Percentiles rank a stretch among this genome's conserved stretches.
Conservation (phyloP, 1,140 invertebrate species). For the Ceratosolen solmsi region DNA sequence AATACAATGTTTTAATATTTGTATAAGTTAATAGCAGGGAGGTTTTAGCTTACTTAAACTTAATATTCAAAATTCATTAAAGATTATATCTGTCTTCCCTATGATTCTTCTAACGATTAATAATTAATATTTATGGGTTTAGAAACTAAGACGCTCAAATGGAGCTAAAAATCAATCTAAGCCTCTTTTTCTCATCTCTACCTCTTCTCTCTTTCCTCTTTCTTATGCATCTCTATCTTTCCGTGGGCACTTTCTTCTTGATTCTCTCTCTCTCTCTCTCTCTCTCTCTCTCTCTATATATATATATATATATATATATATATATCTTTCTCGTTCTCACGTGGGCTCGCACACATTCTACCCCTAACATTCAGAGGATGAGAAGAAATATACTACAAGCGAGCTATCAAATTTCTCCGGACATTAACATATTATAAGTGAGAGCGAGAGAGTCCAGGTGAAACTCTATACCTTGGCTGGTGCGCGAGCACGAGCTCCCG, state of each 20-base stretch:
- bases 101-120: not conserved
- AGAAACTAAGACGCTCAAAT: constrained; percentile 17
- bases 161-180: constrained; percentile 24
- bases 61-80: not conserved
- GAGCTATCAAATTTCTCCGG: constrained; percentile 47
- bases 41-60: not conserved
- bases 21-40: too few species aligned
- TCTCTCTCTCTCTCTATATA: not conserved
- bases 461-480: constrained; percentile 33
- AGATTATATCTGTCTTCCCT: not conserved
- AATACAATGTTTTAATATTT: too few species aligned
- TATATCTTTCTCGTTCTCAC: not conserved
- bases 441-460: constrained; percentile 27
- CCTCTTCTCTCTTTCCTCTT: not conserved
- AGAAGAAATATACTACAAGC: constrained; percentile 16
- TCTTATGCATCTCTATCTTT: not conserved
- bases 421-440: constrained; percentile 51
- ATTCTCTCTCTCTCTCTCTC: not conserved
- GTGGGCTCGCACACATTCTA: not conserved
- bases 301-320: too few species aligned
- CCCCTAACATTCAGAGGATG: not conserved
- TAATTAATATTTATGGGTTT: not conserved
- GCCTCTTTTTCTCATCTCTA: not conserved
- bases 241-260: not conserved
- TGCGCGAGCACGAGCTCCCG: constrained; percentile 17